phyloP scores from a whole-genome alignment of 2,888 invertebrate species.

The Chrysolina oricalcia region DNA sequence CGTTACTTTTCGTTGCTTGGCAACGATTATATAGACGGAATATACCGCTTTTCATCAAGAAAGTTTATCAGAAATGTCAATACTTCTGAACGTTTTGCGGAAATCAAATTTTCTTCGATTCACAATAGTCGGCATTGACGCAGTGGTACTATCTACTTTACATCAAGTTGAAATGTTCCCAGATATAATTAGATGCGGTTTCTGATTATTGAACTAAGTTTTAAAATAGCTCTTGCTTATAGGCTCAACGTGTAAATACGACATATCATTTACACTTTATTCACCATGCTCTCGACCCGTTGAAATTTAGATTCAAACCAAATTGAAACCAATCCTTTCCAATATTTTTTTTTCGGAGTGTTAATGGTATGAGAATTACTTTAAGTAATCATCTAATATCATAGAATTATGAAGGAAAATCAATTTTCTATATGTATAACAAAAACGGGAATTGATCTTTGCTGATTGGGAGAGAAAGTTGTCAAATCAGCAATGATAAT shows the following conservation, averaged over 20 bases:
- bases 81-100: background rate
- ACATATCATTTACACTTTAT: slow-evolving; percentile 43
- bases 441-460: no score
- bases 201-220: slow-evolving; percentile 56
- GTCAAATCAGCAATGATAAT: no score
- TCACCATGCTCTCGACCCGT: background rate
- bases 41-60: no score
- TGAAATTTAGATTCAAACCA: background rate
- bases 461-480: no score
- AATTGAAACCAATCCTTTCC: background rate
- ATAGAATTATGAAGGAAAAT: no score
- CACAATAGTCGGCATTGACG: slow-evolving; percentile 21
- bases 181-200: slow-evolving; percentile 51
- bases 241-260: slow-evolving; percentile 43
- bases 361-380: no score
- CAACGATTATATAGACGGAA: no score
- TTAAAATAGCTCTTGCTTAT: slow-evolving; percentile 53
- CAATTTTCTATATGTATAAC: no score
- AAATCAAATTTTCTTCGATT: background rate
- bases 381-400: no score
- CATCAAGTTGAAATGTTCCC: slow-evolving; percentile 32
- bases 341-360: no score
- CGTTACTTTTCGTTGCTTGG: no score
- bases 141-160: slow-evolving; percentile 35
- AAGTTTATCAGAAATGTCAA: no score